These are phyloP conservation scores for Pemphigus obesinymphae DNA, from an alignment of 1,140 invertebrate genomes.

Conservation along the genomic window DNA sequence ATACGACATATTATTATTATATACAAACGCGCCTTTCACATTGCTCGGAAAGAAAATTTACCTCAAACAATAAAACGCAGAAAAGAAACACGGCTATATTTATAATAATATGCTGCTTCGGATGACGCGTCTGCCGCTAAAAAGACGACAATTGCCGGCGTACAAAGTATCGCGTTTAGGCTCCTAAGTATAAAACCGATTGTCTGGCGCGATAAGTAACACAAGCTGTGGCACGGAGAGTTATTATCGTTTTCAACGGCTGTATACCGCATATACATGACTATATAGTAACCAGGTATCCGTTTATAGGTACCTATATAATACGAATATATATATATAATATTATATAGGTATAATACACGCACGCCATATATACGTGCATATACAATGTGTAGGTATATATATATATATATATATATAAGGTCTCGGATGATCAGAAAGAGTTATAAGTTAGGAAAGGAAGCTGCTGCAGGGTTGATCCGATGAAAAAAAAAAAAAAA, in stretches of 20 bases:
- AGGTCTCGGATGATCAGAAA: background rate
- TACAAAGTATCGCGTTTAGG: background rate
- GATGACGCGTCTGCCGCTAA: background rate
- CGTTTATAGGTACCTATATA: background rate
- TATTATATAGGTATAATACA: no score
- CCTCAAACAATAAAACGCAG: background rate
- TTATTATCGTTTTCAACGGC: constrained; percentile 12
- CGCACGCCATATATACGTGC: no score
- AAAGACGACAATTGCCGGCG: background rate
- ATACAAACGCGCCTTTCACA: background rate
- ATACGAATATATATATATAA: background rate
- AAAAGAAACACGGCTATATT: background rate
- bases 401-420: no score
- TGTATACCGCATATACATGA: no score
- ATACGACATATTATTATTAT: no score
- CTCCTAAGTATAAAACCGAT: background rate
- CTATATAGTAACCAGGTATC: background rate
- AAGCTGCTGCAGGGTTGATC: constrained; percentile 8
- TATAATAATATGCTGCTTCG: no score
- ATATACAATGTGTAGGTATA: no score
- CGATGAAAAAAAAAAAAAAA: background rate
- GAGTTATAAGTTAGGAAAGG: no score
- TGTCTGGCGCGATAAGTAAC: constrained; percentile 10
- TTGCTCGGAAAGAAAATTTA: background rate
- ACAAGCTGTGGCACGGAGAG: background rate